Percentiles rank a stretch among this genome's conserved stretches.
Evolutionary conservation across 1,140 invertebrate genomes (phyloP).

Genomic region (Schlechtendalia chinensis): DNA sequence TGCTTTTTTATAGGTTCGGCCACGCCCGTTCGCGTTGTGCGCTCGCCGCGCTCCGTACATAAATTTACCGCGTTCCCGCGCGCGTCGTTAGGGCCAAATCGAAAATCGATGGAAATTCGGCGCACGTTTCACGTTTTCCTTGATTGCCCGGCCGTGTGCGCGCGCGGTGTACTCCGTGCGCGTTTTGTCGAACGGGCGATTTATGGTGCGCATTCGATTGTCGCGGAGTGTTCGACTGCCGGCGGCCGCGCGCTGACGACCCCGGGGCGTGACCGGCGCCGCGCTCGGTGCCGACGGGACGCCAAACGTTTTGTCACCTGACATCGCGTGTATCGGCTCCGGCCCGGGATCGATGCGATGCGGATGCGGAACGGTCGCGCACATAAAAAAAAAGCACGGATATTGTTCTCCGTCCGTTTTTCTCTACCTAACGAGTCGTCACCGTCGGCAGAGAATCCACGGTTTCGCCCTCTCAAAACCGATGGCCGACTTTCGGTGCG

Average conservation of each 20-base stretch:
- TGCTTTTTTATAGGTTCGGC: neutral
- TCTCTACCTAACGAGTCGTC: too few species aligned
- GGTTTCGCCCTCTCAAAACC: too few species aligned
- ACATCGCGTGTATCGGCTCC: neutral
- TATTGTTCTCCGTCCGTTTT: too few species aligned
- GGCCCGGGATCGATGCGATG: neutral
- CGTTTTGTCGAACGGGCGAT: too few species aligned
- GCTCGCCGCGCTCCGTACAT: too few species aligned
- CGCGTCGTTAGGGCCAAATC: constrained; percentile 38
- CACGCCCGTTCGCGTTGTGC: constrained; percentile 33
- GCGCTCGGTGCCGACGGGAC: neutral
- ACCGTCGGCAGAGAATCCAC: too few species aligned
- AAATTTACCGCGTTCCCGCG: too few species aligned
- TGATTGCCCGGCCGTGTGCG: neutral
- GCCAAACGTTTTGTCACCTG: constrained; percentile 28
- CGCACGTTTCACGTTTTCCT: neutral
- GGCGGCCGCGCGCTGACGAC: neutral
- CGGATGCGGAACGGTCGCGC: too few species aligned
- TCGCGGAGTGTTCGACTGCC: neutral
- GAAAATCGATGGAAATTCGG: constrained; percentile 30
- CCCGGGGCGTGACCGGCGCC: neutral
- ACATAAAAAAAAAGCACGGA: too few species aligned
- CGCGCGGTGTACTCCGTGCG: too few species aligned
- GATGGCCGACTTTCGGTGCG: too few species aligned
- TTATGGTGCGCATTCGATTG: neutral